These are phyloP conservation scores for Esox masquinongy DNA, from an alignment of 2,797 vertebrate genomes.

Conservation along the genomic window DNA sequence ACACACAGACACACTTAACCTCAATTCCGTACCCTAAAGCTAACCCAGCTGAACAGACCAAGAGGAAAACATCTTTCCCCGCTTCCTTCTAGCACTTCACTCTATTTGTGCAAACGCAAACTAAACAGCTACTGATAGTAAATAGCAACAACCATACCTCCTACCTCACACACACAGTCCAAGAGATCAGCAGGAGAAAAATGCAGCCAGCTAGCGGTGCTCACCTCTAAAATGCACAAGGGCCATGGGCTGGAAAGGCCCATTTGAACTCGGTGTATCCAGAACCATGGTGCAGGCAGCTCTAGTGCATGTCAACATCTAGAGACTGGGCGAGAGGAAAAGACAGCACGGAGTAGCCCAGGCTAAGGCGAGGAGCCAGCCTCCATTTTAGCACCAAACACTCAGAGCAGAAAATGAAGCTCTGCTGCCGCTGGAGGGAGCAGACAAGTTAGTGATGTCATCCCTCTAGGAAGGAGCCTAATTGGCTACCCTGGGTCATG, in stretches of 20 bases:
- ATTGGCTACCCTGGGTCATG: constrained; percentile 84
- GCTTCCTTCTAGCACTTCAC: constrained; percentile 26
- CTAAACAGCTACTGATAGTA: constrained; percentile 35
- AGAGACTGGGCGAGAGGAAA: constrained; percentile 70
- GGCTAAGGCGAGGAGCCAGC: constrained; percentile 87
- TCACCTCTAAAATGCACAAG: constrained; percentile 98
- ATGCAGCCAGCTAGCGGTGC: constrained; percentile 56
- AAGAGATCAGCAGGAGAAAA: constrained; percentile 12
- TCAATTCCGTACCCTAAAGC: constrained; percentile 37
- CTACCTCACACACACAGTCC: constrained; percentile 25
- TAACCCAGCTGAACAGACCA: constrained; percentile 14
- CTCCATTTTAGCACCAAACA: constrained; percentile 96
- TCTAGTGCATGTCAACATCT: constrained; percentile 95
- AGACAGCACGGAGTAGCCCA: constrained; percentile 68
- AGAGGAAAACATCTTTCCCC: constrained; percentile 7
- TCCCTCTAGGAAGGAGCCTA: constrained; percentile 64
- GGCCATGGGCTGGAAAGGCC: constrained; percentile 94
- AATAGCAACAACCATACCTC: constrained; percentile 43
- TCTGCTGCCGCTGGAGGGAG: constrained; percentile 97
- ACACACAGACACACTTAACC: constrained; percentile 49
- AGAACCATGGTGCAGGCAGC: constrained; percentile 91
- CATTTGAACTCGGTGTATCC: constrained; percentile 88
- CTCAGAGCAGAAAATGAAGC: constrained; percentile 93
- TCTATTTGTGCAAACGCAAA: constrained; percentile 11
- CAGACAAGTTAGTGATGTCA: constrained; percentile 93